Evolutionary conservation across 2,797 vertebrate species (phyloP), one percentile per base, ranked within the genome.

Genomic region (Danio aesculapii): DNA sequence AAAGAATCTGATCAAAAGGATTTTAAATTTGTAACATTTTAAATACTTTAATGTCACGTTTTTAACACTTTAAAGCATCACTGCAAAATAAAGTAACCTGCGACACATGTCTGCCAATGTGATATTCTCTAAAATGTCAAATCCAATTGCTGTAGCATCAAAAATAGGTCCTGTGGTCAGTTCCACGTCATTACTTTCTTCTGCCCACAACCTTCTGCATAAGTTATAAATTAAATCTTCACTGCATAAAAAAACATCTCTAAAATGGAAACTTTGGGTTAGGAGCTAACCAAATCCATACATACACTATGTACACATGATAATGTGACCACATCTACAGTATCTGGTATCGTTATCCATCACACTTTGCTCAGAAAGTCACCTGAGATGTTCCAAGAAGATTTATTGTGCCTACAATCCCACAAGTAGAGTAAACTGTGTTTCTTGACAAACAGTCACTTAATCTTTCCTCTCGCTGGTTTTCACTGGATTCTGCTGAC

Each of bases 371-470:
- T 14, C 8, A 41, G 57, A 8, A 21, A 69, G n/a, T 62, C 30
- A 80, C 61, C 58, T 3, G 61, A 63, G 19, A 79, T 50, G n/a
- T n/a, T 50, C 13, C 55, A 47, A 82, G 76, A 75, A 77, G 61
- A 86, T 68, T 78, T 47, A 83, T 87, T 87, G 57, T 46, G 4
- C 17, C 72, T 71, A 77, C 47, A 53, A 75, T 87, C 82, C 62
- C 85, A 74, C 77, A 85, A 81, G 84, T 86, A 81, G 41, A 58
- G 81, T 66, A 55, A 72, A 87, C 71, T 21, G 68, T 53, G 75
- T n/a, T 86, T 84, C 75, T 79, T 82, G 86, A 85, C 53, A 73
- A 84, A 84, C 80, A 72, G 70, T 47, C 57, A 80, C 81, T 87
- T 83, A 50, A 84, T 86, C 84, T 88, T 77, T 66, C 76, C 81